Evolutionary conservation across 1,140 invertebrate genomes (phyloP).

Genomic region (Proales similis): DNA sequence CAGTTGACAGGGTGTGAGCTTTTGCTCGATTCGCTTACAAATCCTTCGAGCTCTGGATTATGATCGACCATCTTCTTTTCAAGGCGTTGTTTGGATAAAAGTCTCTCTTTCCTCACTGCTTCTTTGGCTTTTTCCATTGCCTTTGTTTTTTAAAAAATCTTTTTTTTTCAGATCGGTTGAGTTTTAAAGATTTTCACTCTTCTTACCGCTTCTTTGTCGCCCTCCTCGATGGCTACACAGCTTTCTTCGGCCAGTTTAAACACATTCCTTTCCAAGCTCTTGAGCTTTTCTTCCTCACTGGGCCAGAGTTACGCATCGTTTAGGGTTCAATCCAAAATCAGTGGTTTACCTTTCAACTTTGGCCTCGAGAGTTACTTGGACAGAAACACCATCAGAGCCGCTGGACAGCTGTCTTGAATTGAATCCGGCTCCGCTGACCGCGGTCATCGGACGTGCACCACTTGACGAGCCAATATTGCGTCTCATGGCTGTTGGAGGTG

Average conservation of each 20-base stretch:
- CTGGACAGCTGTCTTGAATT: slow-evolving; percentile 59
- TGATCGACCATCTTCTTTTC: slow-evolving; percentile 75
- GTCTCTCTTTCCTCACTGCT: slow-evolving; percentile 78
- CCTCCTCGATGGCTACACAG: slow-evolving; percentile 61
- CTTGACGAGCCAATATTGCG: slow-evolving; percentile 41
- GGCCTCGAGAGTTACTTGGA: slow-evolving; percentile 67
- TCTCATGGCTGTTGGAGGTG: slow-evolving; percentile 26
- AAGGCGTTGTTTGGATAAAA: slow-evolving; percentile 78
- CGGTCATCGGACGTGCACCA: slow-evolving; percentile 74
- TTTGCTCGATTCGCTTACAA: slow-evolving; percentile 58
- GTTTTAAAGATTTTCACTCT: background rate
- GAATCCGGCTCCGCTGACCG: slow-evolving; percentile 86
- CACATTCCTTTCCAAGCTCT: slow-evolving; percentile 70
- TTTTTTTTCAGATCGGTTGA: background rate
- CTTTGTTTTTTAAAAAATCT: background rate
- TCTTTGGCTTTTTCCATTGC: slow-evolving; percentile 87
- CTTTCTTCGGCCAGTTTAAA: slow-evolving; percentile 75
- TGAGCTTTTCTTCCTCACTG: slow-evolving; percentile 76
- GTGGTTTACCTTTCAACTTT: slow-evolving; percentile 57
- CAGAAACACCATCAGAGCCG: slow-evolving; percentile 59
- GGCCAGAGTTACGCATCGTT: slow-evolving; percentile 49
- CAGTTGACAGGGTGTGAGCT: slow-evolving; percentile 19
- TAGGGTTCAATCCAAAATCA: slow-evolving; percentile 67
- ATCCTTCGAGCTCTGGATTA: slow-evolving; percentile 86
- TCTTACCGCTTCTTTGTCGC: slow-evolving; percentile 58